Evolutionary conservation across 1,140 invertebrate genomes (phyloP), one percentile per base, ranked within the genome.

Genomic region (Drosophila melanica): DNA sequence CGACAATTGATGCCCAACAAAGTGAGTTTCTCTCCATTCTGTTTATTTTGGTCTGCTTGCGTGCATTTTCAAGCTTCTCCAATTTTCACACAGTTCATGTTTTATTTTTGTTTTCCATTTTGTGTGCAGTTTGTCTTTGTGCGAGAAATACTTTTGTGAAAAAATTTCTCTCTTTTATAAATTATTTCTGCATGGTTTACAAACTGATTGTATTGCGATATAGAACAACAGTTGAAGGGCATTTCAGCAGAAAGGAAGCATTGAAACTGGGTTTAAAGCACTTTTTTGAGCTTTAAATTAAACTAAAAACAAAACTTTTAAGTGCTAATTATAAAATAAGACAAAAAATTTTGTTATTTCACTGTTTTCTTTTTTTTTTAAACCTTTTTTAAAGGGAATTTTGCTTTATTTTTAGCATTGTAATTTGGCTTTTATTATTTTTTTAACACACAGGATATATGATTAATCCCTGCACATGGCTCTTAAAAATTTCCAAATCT

Each of bases 1-100:
- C 94, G 94, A 65, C 95, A 96, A 74, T 90, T 97, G 27, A 92
- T 96, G 64, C 94, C 95, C 67, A 95, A 94, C 64, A 96, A 95
- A 92, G 96, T 96, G 93, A 94, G 90, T 72, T 44, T 37, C 30
- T 45, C 4, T 11, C 11, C 7, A 8, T 35, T 47, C 12, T 16
- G 23, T 11, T 4, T 12, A 12, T 12, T n/a, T 6, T 8, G 33
- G n/a, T 35, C 10, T 35, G 6, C n/a, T 27, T 54, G 9, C 10
- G 6, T 10, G 20, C 11, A 39, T n/a, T 27, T 18, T 23, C 5
- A 37, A 6, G 16, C 16, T 18, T 53, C 14, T 37, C 50, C 4
- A 0, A 35, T 35, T 51, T 2, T n/a, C 20, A 23, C 48, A 10
- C 1, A n/a, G 20, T 3, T 2, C 20, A 18, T 44, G 27, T 9